A percentile compares a stretch with the other conserved stretches of the same genome.
Conservation (phyloP, 2,797 vertebrate genomes). For the Zalophus californianus region DNA sequence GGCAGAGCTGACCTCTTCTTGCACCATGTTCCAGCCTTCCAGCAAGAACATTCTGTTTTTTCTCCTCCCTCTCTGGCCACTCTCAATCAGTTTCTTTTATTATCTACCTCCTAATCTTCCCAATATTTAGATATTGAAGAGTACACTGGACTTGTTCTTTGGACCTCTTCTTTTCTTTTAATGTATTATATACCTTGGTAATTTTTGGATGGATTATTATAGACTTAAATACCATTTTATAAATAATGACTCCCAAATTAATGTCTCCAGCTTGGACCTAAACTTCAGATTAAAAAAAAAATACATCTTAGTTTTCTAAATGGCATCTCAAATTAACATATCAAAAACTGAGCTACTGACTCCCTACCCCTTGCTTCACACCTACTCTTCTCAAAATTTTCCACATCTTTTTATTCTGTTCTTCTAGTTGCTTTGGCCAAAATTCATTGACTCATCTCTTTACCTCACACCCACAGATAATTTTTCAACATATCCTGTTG, state of each 20-base stretch:
- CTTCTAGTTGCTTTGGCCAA: not conserved
- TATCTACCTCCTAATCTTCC: not conserved
- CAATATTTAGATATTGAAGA: not conserved
- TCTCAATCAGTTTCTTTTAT: not conserved
- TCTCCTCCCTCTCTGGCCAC: not conserved
- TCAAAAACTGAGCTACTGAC: not conserved
- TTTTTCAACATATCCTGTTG: not conserved
- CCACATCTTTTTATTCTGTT: not conserved
- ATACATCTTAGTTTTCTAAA: not conserved
- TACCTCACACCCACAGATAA: not conserved
- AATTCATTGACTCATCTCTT: not conserved
- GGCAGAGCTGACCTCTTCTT: not conserved
- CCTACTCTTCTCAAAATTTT: not conserved
- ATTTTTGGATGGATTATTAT: not conserved
- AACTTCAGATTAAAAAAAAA: not conserved
- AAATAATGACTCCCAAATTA: not conserved
- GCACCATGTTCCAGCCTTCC: not conserved
- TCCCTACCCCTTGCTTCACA: not conserved
- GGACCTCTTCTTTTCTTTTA: not conserved
- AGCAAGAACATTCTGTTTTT: not conserved
- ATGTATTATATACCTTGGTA: not conserved
- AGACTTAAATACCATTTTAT: not conserved
- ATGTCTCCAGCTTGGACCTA: not conserved
- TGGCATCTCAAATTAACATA: not conserved
- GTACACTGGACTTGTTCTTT: not conserved